Base-by-base conservation (phyloP, 2,113 vertebrate species). In the Bubo scandiacus region DNA sequence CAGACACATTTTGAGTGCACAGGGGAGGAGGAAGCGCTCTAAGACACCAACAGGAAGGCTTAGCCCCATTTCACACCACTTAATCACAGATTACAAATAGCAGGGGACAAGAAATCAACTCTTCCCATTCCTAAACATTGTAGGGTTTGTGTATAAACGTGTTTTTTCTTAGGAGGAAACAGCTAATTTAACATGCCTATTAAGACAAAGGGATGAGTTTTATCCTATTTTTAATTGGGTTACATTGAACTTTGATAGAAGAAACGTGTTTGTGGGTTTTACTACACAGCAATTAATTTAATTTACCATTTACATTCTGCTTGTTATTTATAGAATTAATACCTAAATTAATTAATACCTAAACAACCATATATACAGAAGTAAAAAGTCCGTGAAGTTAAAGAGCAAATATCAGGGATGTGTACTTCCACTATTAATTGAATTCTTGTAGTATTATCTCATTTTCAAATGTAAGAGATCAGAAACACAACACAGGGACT, bases 1-100 rank as follows among this genome's bases (percentile, higher is more conserved):
- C 88, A 95, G 95, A 52, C 45, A 5, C 72, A 22, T 88, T 96
- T 80, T 32, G 32, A 43, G 43, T 0, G 42, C 70, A 18, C 94
- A n/a, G 59, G 94, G 77, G 61, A 92, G 87, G 85, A 38, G 54
- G 73, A 86, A 70, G 77, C 1, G 36, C 85, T 96, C 32, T 1
- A 26, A 93, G 52, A 75, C 91, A 95, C 55, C 8, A 18, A 63
- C 79, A 94, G 47, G 92, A 88, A 49, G 55, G 75, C 80, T 97
- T 92, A 92, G 81, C 43, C 86, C 93, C 89, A 95, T 79, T 94
- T 97, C 95, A 95, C 67, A 96, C 86, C 51, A 54, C n/a, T 96
- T 94, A 91, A 96, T 95, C 94, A 88, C 42, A 94, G 75, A 66
- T 94, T 96, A 87, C 91, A 81, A 97, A 90, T 71, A 88, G 80